Base-by-base conservation (phyloP, 2,113 vertebrate genomes). In the Mesoclemmys tuberculata region DNA sequence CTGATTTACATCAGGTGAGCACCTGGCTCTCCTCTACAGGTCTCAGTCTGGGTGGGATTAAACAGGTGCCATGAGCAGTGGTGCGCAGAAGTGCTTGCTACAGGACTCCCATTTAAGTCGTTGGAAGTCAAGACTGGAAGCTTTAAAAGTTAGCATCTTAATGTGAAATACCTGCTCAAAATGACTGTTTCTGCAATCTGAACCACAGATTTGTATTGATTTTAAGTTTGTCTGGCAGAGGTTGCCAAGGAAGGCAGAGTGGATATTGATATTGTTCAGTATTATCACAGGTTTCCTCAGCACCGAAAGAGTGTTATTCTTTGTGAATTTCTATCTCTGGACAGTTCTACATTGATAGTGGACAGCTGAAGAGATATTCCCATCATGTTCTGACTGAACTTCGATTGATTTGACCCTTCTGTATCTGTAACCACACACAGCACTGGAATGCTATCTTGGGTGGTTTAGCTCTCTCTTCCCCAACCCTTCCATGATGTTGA, bases 121-220 rank as follows among this genome's bases (percentile, higher is more conserved):
- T 12, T 27, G 22, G 38, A 38, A 75, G 24, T 26, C n/a, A 44
- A 44, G 71, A 21, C 19, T 44, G 44, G 11, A 44, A n/a, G 31
- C 35, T 68, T 68, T n/a, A 52, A 79, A 87, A 54, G 0, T 5
- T 93, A 41, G 0, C 0, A 7, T 41, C 84, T 80, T 44, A 44
- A 46, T 1, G 21, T 52, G 0, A 2, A 89, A 80, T 93, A 35
- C 0, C 0, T 51, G 64, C 80, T 94, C 88, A 93, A 88, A 94
- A 54, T 38, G 93, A 49, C 87, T 80, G 61, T 22, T 82, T 93
- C 82, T 92, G 93, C 51, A 92, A 58, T 92, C 38, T 83, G 91
- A 91, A 84, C 85, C 87, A 58, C 83, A 44, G 41, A 61, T 90
- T 80, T 90, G 48, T 91, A 82, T 94, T 95, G 93, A 51, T 91